Conservation (phyloP, 2,888 invertebrate genomes). For the Catocala sponsa region DNA sequence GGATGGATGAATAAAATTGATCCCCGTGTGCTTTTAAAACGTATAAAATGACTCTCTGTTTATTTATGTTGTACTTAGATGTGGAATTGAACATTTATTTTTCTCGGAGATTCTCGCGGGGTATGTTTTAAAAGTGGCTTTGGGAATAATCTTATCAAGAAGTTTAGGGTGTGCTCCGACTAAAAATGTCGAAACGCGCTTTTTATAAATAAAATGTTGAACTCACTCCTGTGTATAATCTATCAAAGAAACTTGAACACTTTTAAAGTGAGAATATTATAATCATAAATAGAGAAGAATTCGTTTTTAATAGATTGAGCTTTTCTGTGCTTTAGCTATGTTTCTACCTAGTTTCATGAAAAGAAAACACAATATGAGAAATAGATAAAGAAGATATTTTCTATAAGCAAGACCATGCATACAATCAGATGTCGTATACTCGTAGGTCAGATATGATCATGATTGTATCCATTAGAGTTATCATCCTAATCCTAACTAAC, state of each 20-base stretch:
- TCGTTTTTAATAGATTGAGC: too few species aligned
- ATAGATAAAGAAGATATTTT: too few species aligned
- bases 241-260: not conserved
- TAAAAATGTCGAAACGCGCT: not conserved
- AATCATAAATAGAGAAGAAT: too few species aligned
- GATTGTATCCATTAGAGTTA: too few species aligned
- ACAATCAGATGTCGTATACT: not conserved
- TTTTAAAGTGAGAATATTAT: too few species aligned
- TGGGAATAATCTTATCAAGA: slow-evolving; percentile 11
- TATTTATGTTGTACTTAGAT: slow-evolving; percentile 15
- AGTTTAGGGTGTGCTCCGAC: slow-evolving; percentile 2
- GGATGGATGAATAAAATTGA: slow-evolving; percentile 15
- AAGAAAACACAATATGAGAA: too few species aligned
- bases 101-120: slow-evolving; percentile 8
- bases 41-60: slow-evolving; percentile 7
- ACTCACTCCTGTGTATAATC: slow-evolving; percentile 1
- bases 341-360: too few species aligned
- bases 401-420: too few species aligned
- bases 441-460: not conserved
- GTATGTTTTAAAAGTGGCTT: not conserved
- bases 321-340: too few species aligned
- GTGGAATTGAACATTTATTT: slow-evolving; percentile 15
- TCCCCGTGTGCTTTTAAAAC: slow-evolving; percentile 10
- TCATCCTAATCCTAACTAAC: too few species aligned
- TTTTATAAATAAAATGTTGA: slow-evolving; percentile 2